phyloP scores from a whole-genome alignment of 1,140 invertebrate genomes.

The Thaumatotibia leucotreta region DNA sequence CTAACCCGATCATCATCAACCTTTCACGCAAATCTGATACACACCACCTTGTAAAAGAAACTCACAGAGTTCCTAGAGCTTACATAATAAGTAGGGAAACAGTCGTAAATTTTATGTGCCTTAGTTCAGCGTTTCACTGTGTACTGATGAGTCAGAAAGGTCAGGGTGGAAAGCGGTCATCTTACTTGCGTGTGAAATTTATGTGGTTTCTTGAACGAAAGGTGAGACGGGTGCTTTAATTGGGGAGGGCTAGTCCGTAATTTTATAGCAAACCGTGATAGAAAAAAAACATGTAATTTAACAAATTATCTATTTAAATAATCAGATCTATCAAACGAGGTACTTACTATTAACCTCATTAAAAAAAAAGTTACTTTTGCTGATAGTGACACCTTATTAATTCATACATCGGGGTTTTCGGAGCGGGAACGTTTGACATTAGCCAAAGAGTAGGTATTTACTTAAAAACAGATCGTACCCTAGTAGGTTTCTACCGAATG shows the following conservation, averaged over 20 bases:
- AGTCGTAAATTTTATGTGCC: slow-evolving; percentile 14
- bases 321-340: too few relatives aligned
- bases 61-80: neutral
- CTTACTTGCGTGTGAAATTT: slow-evolving; percentile 2
- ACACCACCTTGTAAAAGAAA: neutral
- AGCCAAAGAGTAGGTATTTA: too few relatives aligned
- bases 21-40: neutral
- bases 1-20: too few relatives aligned
- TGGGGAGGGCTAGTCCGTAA: neutral
- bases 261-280: neutral
- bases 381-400: too few relatives aligned
- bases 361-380: too few relatives aligned
- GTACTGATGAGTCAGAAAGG: slow-evolving; percentile 13
- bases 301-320: too few relatives aligned
- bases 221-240: slow-evolving; percentile 1
- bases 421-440: too few relatives aligned
- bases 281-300: too few relatives aligned
- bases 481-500: too few relatives aligned
- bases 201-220: slow-evolving; percentile 1
- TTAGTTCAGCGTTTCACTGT: slow-evolving; percentile 5
- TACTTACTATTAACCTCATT: too few relatives aligned
- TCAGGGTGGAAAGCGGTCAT: neutral
- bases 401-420: too few relatives aligned
- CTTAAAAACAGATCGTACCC: too few relatives aligned
- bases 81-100: slow-evolving; percentile 11